Percentiles rank a stretch among this genome's conserved stretches.
Evolutionary conservation across 2,797 vertebrate species (phyloP).

Genomic region (Myotis daubentonii): DNA sequence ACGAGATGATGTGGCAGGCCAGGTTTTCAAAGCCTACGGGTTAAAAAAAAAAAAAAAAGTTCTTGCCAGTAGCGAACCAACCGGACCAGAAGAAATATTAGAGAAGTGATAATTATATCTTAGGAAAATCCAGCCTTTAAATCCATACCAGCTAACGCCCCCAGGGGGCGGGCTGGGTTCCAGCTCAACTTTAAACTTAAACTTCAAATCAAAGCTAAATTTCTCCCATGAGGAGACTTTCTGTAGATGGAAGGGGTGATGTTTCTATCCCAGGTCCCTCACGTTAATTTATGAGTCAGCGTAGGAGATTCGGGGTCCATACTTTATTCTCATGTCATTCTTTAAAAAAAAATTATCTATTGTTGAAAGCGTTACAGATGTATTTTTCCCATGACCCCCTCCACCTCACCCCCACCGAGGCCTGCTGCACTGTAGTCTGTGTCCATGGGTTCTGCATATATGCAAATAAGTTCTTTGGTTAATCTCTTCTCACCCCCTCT

Average conservation of each 20-base stretch:
- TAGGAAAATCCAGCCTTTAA: slow-evolving; percentile 74
- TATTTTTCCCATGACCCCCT: not conserved
- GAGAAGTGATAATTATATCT: slow-evolving; percentile 80
- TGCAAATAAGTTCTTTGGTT: not conserved
- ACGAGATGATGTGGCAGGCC: slow-evolving; percentile 47
- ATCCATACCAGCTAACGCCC: slow-evolving; percentile 60
- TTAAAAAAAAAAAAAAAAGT: slow-evolving; percentile 82
- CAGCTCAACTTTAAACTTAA: slow-evolving; percentile 47
- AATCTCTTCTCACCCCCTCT: not conserved
- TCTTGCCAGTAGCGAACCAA: slow-evolving; percentile 70
- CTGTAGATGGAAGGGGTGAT: not conserved
- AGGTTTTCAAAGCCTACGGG: slow-evolving; percentile 71
- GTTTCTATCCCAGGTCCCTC: not conserved
- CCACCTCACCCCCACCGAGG: not conserved
- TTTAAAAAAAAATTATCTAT: not conserved
- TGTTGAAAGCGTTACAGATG: not conserved
- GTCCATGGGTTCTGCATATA: not conserved
- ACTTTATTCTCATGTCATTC: not conserved
- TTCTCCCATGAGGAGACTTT: slow-evolving; percentile 46
- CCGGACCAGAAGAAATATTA: slow-evolving; percentile 78
- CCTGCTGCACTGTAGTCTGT: not conserved
- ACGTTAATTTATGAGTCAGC: not conserved
- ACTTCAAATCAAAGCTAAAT: slow-evolving; percentile 36
- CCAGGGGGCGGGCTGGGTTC: not conserved
- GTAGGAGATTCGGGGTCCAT: not conserved